Evolutionary conservation across 2,113 vertebrate genomes (phyloP).

Genomic region (Microcebus griseorufus): DNA sequence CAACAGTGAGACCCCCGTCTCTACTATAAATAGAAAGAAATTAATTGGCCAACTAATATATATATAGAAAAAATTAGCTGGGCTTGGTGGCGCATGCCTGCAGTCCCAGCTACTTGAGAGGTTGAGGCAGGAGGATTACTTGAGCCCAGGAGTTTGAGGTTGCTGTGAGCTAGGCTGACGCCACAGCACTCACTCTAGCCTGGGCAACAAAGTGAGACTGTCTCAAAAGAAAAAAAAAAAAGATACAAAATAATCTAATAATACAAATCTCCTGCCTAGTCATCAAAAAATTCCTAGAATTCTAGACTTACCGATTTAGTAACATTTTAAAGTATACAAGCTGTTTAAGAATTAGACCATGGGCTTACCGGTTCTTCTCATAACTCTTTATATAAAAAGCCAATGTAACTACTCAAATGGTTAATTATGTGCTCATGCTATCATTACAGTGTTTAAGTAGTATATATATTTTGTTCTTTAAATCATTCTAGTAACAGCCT

Average conservation of each 20-base stretch:
- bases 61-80: too few relatives aligned
- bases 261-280: neutral
- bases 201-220: too few relatives aligned
- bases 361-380: neutral
- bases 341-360: neutral
- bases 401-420: neutral
- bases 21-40: too few relatives aligned
- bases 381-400: constrained; percentile 35
- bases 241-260: constrained; percentile 24
- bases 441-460: neutral
- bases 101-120: too few relatives aligned
- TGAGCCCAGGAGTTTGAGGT: too few relatives aligned
- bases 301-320: neutral
- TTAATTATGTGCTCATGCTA: constrained; percentile 1
- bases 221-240: too few relatives aligned
- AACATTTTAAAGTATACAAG: neutral
- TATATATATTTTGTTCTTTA: neutral
- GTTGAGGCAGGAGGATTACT: too few relatives aligned
- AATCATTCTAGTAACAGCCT: neutral
- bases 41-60: too few relatives aligned
- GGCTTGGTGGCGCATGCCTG: too few relatives aligned
- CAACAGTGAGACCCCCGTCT: too few relatives aligned
- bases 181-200: too few relatives aligned
- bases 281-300: constrained; percentile 1
- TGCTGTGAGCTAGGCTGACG: too few relatives aligned